A percentile compares a stretch with the other conserved stretches of the same genome.
These are phyloP conservation scores for Nixonia krombeini DNA, from an alignment of 1,140 invertebrate species.

Conservation along the genomic window DNA sequence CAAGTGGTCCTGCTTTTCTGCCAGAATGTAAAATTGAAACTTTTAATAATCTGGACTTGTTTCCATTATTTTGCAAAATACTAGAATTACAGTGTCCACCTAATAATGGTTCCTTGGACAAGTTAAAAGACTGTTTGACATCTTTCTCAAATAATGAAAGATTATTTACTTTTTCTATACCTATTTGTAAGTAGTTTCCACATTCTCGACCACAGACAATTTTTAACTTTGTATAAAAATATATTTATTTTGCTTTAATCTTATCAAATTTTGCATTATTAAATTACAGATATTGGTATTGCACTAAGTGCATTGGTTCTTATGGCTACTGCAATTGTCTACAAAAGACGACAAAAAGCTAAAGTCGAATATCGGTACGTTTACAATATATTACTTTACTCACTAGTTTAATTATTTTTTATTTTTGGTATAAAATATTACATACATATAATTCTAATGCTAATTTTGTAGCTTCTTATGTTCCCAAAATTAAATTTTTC, in stretches of 20 bases:
- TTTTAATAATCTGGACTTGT: conserved; percentile 78
- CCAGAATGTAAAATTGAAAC: conserved; percentile 69
- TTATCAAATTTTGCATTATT: not conserved
- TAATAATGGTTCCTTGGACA: conserved; percentile 70
- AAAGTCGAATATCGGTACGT: not conserved
- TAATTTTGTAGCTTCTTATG: not conserved
- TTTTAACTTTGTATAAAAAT: not conserved
- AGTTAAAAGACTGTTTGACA: conserved; percentile 54
- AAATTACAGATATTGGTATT: too few species aligned
- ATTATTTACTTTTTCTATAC: conserved; percentile 17
- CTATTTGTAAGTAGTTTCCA: conserved; percentile 46
- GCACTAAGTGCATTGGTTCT: not conserved
- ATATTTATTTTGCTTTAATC: too few species aligned
- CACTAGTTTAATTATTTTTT: too few species aligned
- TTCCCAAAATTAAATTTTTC: conserved; percentile 12
- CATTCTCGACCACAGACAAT: not conserved
- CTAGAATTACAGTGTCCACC: conserved; percentile 69
- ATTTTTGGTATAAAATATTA: too few species aligned
- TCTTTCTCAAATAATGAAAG: conserved; percentile 23
- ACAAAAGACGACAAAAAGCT: not conserved
- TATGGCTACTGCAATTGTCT: not conserved
- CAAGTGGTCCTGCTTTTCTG: conserved; percentile 77
- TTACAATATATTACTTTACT: too few species aligned
- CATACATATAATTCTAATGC: not conserved
- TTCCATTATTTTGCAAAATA: conserved; percentile 78